Evolutionary conservation across 2,797 vertebrate genomes (phyloP).

Genomic region (Lepilemur ruficaudatus): DNA sequence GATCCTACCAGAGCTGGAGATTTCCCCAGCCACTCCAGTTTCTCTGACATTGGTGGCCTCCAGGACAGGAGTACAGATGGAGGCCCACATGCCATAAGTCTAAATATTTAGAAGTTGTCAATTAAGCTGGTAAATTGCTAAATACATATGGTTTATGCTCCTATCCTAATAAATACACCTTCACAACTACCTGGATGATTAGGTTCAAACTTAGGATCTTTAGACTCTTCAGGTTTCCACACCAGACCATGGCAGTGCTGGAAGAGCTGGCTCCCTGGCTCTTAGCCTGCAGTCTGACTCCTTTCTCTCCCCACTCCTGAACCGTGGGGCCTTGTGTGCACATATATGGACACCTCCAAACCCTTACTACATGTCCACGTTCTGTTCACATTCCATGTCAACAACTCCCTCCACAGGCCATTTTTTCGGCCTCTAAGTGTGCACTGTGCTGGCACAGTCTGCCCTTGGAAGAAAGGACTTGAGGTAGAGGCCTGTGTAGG

Average conservation of each 20-base stretch:
- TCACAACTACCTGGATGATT: background rate
- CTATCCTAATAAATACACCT: background rate
- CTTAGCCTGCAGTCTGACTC: background rate
- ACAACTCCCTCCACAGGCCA: no score
- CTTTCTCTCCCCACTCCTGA: background rate
- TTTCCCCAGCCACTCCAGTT: background rate
- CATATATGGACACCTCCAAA: background rate
- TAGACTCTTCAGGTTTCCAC: background rate
- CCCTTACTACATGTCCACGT: background rate
- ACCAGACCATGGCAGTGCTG: background rate
- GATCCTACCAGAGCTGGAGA: background rate
- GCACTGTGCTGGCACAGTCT: background rate
- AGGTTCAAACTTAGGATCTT: slow-evolving; percentile 8
- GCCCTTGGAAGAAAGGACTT: background rate
- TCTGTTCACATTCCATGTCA: background rate
- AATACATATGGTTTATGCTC: background rate
- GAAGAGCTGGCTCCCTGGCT: background rate
- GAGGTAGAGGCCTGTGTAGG: background rate
- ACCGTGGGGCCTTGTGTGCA: background rate
- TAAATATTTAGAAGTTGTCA: background rate
- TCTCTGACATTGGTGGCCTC: background rate
- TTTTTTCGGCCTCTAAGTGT: background rate
- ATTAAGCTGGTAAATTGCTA: background rate
- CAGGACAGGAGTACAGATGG: background rate
- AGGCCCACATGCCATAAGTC: background rate